These are phyloP conservation scores for Diorhabda elongata DNA, from an alignment of 1,140 invertebrate species.

Conservation along the genomic window DNA sequence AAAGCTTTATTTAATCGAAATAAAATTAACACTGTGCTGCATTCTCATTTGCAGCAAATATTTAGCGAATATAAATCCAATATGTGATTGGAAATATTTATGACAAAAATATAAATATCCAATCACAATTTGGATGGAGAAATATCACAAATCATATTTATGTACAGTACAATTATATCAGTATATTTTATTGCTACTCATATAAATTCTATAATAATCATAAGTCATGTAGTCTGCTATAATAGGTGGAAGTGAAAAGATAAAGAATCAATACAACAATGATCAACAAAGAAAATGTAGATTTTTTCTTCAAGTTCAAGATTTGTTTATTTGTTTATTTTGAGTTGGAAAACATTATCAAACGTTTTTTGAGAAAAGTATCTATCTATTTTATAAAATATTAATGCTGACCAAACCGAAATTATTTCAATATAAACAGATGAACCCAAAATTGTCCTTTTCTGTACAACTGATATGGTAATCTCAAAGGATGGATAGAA, in stretches of 20 bases:
- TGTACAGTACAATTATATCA: background rate
- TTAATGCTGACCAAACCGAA: too few relatives aligned
- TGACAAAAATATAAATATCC: constrained; percentile 14
- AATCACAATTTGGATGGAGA: constrained; percentile 13
- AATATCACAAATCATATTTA: constrained; percentile 15
- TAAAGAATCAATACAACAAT: background rate
- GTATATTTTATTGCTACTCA: constrained; percentile 15
- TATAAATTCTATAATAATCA: constrained; percentile 16
- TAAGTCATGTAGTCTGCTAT: constrained; percentile 3
- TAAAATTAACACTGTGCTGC: constrained; percentile 8
- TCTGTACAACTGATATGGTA: too few relatives aligned
- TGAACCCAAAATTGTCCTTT: too few relatives aligned
- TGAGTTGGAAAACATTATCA: too few relatives aligned
- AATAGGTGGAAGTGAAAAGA: background rate
- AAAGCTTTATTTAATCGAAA: constrained; percentile 11
- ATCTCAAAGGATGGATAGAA: too few relatives aligned
- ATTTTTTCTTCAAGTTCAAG: too few relatives aligned
- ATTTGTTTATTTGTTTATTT: too few relatives aligned
- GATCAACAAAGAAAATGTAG: too few relatives aligned
- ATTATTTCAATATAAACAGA: too few relatives aligned
- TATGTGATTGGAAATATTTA: constrained; percentile 6
- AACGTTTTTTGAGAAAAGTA: too few relatives aligned
- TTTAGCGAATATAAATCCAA: constrained; percentile 1
- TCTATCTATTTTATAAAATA: too few relatives aligned
- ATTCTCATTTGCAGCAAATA: constrained; percentile 2